Base-by-base conservation (phyloP, 2,113 vertebrate genomes). In the Silurus asotus region DNA sequence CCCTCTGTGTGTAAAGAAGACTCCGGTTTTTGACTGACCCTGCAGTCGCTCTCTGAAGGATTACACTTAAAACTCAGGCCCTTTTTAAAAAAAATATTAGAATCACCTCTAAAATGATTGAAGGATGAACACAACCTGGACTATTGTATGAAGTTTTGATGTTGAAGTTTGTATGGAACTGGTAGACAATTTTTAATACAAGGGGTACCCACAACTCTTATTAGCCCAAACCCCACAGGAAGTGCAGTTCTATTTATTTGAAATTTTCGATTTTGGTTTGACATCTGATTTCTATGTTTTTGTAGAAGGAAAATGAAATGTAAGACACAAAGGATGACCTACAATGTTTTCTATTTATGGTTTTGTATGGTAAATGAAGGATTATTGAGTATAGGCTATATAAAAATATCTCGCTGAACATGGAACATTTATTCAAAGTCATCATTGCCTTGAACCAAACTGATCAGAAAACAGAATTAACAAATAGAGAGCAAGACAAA, bases 51-150 rank as follows among this genome's bases (percentile, higher is more conserved):
- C 86, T 95, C 95, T 91, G 91, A 94, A 95, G 95, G 96, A 95
- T 97, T 95, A 37, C 2, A 89, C 96, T 96, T 96, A 95, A 96
- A 97, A 96, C 98, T 99, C 98, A 99, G 97, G 98, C 97, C 96
- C 96, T 98, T 99, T 99, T 96, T 91, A 94, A 96, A 3, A 79
- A 59, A 19, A 55, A 76, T 55, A 55, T 8, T 45, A 92, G 94
- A 96, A 94, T 96, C 95, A 96, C 94, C 96, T 90, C 87, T 90
- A 80, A 89, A 91, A 87, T 88, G 79, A 89, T 88, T 90, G 62
- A 88, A 85, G 86, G 90, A 86, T 69, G 78, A 82, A 45, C 90
- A 55, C 11, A 28, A 81, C 85, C 59, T 81, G 83, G 84, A 90
- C 84, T 87, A 67, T 89, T 81, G 84, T 92, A 90, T 90, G 76